Base-by-base conservation (phyloP, 37 sponge, comb jelly and placozoan genomes). In the Halichondria panicea region DNA sequence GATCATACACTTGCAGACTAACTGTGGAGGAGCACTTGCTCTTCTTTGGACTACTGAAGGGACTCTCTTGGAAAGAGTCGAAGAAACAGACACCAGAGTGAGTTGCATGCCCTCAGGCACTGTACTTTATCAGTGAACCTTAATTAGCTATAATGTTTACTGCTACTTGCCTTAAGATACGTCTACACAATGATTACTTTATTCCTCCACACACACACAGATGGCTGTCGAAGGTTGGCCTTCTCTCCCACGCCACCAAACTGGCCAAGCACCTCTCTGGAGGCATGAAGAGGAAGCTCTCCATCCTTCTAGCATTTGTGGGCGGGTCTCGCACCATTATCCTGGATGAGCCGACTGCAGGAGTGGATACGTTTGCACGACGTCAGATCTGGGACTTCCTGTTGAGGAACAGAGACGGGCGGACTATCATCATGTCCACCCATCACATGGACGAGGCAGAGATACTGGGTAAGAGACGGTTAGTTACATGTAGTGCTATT, bases 401-500 rank as follows among this genome's bases (percentile, higher is more conserved):
- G 27, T 50, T 81, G 42, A 76, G 79, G 69, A 66, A 78, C 43
- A 88, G 78, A 75, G 77, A 76, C 21, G 87, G 83, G 2, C 84
- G 87, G 11, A 97, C 97, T 43, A 92, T 96, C 54, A 88, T 99
- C 77, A 78, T 99, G 24, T 89, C 94, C 75, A 99, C 99, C 0
- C 99, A 99, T 75, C 91, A 96, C 86, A 99, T 99, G 99, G 99
- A 99, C 55, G 99, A 99, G 66, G 99, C 99, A 5, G 99, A 99
- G 44, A 62, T 96, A 3, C 89, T 97, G 2, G 86, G 91, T 74
- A 42, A 13, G 56, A 5, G 18, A n/a, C n/a, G n/a, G n/a, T n/a
- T n/a, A n/a, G n/a, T n/a, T n/a, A n/a, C n/a, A n/a, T n/a, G n/a
- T n/a, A n/a, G n/a, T n/a, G n/a, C n/a, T n/a, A n/a, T n/a, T n/a